Evolutionary conservation across 2,888 invertebrate species (phyloP).

Genomic region (Heterodera filipjevi): DNA sequence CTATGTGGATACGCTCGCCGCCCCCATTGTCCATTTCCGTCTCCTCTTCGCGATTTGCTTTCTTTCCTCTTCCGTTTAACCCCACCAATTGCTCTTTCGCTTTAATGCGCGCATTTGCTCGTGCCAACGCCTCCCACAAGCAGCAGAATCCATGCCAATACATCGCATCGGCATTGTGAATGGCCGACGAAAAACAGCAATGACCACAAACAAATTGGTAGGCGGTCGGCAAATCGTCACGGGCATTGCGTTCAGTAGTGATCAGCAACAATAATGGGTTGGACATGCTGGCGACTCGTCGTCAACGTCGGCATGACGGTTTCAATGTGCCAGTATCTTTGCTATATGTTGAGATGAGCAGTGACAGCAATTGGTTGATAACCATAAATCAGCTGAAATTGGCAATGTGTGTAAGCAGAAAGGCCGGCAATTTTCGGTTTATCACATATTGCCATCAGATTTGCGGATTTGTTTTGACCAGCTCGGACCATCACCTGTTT

Average conservation of each 20-base stretch:
- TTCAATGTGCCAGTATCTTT: too few species aligned
- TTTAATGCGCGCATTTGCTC: slow-evolving; percentile 20
- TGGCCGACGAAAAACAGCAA: not conserved
- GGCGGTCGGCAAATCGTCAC: not conserved
- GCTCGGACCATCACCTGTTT: too few species aligned
- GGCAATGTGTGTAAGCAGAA: too few species aligned
- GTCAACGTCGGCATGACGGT: too few species aligned
- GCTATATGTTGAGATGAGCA: too few species aligned
- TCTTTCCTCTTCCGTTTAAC: not conserved
- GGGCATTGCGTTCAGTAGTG: not conserved
- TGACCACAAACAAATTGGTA: slow-evolving; percentile 14
- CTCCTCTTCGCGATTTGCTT: not conserved
- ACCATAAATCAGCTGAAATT: too few species aligned
- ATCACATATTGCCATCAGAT: too few species aligned
- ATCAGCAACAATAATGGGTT: slow-evolving; percentile 1
- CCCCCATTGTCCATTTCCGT: not conserved
- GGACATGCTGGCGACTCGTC: not conserved
- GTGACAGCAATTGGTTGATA: too few species aligned
- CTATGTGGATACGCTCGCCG: not conserved
- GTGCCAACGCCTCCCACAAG: slow-evolving; percentile 22
- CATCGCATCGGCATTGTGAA: not conserved
- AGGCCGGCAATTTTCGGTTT: too few species aligned
- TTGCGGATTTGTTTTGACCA: too few species aligned
- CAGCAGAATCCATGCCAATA: slow-evolving; percentile 13
- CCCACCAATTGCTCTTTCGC: slow-evolving; percentile 19